Percentiles rank a stretch among this genome's conserved stretches.
phyloP scores from a whole-genome alignment of 2,888 invertebrate species.

The Agrotis ipsilon region DNA sequence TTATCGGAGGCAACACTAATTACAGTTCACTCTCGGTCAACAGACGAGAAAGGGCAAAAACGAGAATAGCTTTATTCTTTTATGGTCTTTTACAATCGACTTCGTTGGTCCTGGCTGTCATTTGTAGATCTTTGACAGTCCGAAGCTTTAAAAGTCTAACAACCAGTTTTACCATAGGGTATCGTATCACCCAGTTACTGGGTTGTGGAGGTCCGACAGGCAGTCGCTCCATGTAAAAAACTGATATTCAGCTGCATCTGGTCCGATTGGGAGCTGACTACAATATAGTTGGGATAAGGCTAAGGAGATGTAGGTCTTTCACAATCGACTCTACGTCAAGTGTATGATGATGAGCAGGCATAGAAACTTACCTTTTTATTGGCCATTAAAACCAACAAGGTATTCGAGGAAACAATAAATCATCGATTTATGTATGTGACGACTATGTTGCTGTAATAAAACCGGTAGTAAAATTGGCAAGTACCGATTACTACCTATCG shows the following conservation, averaged over 20 bases:
- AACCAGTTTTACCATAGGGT: no score
- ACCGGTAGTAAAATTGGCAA: slow-evolving; percentile 68
- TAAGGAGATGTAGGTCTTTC: no score
- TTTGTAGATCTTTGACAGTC: no score
- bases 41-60: slow-evolving; percentile 43
- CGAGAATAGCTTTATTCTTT: slow-evolving; percentile 55
- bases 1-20: slow-evolving; percentile 58
- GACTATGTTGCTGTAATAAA: slow-evolving; percentile 70
- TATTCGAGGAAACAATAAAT: slow-evolving; percentile 74
- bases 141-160: no score
- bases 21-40: slow-evolving; percentile 33
- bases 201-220: no score
- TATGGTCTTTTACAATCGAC: slow-evolving; percentile 65
- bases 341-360: slow-evolving; percentile 51
- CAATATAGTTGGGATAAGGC: no score
- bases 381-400: slow-evolving; percentile 74
- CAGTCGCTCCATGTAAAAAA: no score
- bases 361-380: slow-evolving; percentile 72
- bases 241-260: no score
- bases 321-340: slow-evolving; percentile 61
- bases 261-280: no score
- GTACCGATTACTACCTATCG: slow-evolving; percentile 62
- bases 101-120: no score
- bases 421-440: slow-evolving; percentile 73
- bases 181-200: no score